Evolutionary conservation across 2,113 vertebrate genomes (phyloP), one percentile per base, ranked within the genome.

Genomic region (Picathartes gymnocephalus): DNA sequence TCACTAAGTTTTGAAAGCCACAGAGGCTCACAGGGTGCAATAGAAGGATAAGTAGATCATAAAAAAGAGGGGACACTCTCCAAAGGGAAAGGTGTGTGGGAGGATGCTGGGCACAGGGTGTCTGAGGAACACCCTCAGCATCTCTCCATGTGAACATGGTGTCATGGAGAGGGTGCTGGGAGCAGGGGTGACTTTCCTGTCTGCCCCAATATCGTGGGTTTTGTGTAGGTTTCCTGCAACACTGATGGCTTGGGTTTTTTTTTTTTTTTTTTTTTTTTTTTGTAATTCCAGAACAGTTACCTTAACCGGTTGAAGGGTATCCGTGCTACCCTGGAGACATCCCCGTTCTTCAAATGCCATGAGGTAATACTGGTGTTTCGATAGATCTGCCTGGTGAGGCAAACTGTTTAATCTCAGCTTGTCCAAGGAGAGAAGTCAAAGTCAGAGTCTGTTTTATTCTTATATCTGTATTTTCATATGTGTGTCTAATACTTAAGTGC

Each of bases 301-400:
- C 97, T 99, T 54, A 98, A 97, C 83, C 98, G 99, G 40, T 97
- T 99, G 95, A 98, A 98, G 90, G 98, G 98, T 78, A 98, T 99
- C 82, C 97, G 96, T 4, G 98, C 96, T 81, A 99, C 98, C 35
- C 97, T 99, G 94, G 99, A 99, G 96, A 96, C 94, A 7, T 99
- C 99, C 22, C 96, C 98, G 0, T 99, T 99, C 98, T 99, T 99
- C 97, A 98, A 98, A 96, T 98, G 98, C 82, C 99, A 99, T 8
- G 99, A 99, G 99, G 99, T 99, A 98, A 97, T 73, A 40, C 4
- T 37, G 9, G 0, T 61, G 4, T 64, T 85, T 72, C 31, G 44
- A 45, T 9, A 82, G 20, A 70, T 40, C 47, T 86, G 28, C 48
- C 37, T 93, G 23, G 27, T 90, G 91, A 39, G 48, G 19, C 6